A percentile compares a stretch with the other conserved stretches of the same genome.
phyloP scores from a whole-genome alignment of 2,113 vertebrate genomes.

The Microtus richardsoni region DNA sequence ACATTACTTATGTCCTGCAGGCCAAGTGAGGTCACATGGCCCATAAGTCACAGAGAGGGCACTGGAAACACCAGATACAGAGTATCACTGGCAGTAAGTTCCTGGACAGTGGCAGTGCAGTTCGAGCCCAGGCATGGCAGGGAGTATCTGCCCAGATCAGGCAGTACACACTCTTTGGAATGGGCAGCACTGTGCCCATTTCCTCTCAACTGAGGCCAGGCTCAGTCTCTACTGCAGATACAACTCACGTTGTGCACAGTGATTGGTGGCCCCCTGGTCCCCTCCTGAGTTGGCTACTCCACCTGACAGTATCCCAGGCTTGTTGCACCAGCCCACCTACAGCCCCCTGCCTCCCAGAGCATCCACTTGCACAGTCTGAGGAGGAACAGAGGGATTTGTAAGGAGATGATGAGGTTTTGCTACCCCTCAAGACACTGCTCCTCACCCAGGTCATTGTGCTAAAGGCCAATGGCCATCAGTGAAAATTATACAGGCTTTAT shows the following conservation, averaged over 20 bases:
- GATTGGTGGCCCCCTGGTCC: not conserved
- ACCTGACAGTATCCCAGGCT: not conserved
- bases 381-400: not conserved
- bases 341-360: not conserved
- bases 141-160: not conserved
- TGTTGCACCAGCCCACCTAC: not conserved
- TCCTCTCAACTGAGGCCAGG: not conserved
- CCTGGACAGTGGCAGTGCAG: not conserved
- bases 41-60: not conserved
- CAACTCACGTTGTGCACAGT: rapidly evolving
- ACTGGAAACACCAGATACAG: rapidly evolving
- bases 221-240: rapidly evolving
- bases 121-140: no score
- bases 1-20: not conserved
- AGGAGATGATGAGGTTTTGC: rapidly evolving
- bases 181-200: no score
- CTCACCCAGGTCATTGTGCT: not conserved
- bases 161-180: rapidly evolving
- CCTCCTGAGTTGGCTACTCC: not conserved
- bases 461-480: not conserved
- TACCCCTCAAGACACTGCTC: rapidly evolving
- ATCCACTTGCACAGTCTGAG: not conserved
- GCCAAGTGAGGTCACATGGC: rapidly evolving
- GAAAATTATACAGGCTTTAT: constrained; percentile 36
- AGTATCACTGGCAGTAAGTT: not conserved